Evolutionary conservation across 1,140 invertebrate genomes (phyloP).

Genomic region (Chrysomallon squamiferum): DNA sequence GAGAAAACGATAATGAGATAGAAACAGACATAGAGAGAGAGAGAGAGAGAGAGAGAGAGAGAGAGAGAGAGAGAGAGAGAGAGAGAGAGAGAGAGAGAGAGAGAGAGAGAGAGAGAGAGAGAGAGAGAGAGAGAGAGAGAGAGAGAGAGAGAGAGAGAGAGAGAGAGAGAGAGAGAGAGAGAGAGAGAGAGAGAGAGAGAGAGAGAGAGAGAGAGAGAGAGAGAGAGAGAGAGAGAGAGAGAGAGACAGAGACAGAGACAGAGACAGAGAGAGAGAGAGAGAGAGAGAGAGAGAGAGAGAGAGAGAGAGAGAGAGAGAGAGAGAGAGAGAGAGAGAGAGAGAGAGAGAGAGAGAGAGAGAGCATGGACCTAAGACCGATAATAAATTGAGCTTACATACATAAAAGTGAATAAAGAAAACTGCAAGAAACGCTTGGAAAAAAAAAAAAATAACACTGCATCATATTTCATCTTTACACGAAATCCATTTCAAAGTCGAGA

Average conservation of each 20-base stretch:
- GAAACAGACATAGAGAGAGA: not conserved
- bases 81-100: not conserved
- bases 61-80: not conserved
- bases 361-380: not conserved
- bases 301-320: slow-evolving; percentile 2
- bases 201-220: slow-evolving; percentile 9
- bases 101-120: not conserved
- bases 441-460: not conserved
- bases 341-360: not conserved
- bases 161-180: not conserved
- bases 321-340: too few relatives aligned
- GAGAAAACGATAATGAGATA: slow-evolving; percentile 1
- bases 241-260: slow-evolving; percentile 3
- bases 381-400: too few relatives aligned
- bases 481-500: too few relatives aligned
- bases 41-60: not conserved
- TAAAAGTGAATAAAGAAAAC: not conserved
- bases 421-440: not conserved
- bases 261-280: not conserved
- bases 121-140: not conserved
- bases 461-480: too few relatives aligned
- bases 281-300: too few relatives aligned
- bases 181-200: not conserved
- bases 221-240: slow-evolving; percentile 9
- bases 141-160: slow-evolving; percentile 1